Base-by-base conservation (phyloP, 92 coral and sea anemone species). In the Phenganax marumi region DNA sequence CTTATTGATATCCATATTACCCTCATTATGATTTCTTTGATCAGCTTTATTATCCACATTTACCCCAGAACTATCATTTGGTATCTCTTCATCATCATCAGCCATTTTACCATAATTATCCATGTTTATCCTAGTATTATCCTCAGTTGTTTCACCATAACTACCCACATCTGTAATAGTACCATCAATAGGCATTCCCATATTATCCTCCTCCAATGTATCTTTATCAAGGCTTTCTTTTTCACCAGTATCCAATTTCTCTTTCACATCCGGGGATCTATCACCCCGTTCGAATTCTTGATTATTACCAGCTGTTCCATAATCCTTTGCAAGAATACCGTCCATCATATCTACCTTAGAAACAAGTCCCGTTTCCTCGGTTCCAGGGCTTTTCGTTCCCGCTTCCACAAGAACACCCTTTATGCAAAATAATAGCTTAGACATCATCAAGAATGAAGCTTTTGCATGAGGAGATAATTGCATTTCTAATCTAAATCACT, bases 191-290 rank as follows among this genome's bases (percentile, higher is more conserved):
- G 84, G 81, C 1, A 68, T 14, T 69, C 85, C 85, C 56, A 89
- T 91, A 49, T 84, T 87, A 68, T 91, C 96, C 81, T 91, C 96
- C 81, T 86, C 85, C 17, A 97, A 89, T 53, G 90, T 91, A 23
- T 96, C 99, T 50, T 96, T 96, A 79, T 96, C 97, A 19, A 47
- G 81, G 14, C 48, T 11, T 21, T 66, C 85, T 23, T 79, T 84
- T 52, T 84, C 87, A 46, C 65, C 17, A 43, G 49, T 39, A 17
- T 75, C 73, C 2, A 43, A 43, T 47, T 87, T 78, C 65, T 78
- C 63, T 14, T 86, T 86, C 19, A 33, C 75, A 72, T 47, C 77
- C 55, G 55, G 26, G 57, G 50, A 8, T 26, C 0, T 17, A 22
- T 33, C 33, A 12, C 51, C 86, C 33, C 69, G 86, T 69, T 84